phyloP scores from a whole-genome alignment of 2,888 invertebrate species.

The Shargacucullia verbasci region DNA sequence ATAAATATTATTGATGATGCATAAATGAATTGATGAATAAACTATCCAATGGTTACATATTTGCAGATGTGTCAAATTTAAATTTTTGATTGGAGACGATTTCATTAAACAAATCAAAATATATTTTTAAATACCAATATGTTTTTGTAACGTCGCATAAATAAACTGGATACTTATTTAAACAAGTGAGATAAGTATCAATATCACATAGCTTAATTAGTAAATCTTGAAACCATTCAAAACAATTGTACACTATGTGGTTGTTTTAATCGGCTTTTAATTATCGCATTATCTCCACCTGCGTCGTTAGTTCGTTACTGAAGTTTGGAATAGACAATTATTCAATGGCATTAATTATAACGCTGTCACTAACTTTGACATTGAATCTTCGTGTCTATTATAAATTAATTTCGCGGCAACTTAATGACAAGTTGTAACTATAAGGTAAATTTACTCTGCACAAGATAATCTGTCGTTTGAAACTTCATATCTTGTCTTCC shows the following conservation, averaged over 20 bases:
- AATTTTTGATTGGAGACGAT: constrained; percentile 60
- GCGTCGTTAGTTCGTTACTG: constrained; percentile 35
- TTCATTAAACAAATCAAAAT: constrained; percentile 30
- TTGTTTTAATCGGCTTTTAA: constrained; percentile 31
- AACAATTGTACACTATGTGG: constrained; percentile 6
- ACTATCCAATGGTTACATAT: constrained; percentile 45
- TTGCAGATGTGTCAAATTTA: constrained; percentile 52
- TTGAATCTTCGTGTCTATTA: constrained; percentile 40
- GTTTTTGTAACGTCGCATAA: constrained; percentile 20
- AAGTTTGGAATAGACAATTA: constrained; percentile 47
- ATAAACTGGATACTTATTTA: constrained; percentile 23
- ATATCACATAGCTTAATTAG: not conserved
- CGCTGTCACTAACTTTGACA: constrained; percentile 51
- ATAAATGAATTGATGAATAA: constrained; percentile 50
- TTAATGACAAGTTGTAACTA: constrained; percentile 49
- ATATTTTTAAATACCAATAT: constrained; percentile 8
- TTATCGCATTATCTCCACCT: constrained; percentile 51
- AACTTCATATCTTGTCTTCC: constrained; percentile 26
- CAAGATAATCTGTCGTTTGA: constrained; percentile 24
- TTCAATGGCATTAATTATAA: constrained; percentile 51
- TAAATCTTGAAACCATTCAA: not conserved
- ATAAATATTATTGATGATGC: constrained; percentile 38
- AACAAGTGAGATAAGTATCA: constrained; percentile 1
- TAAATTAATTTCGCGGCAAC: constrained; percentile 48
- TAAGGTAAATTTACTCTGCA: constrained; percentile 37